These are phyloP conservation scores for Euleptes europaea DNA, from an alignment of 2,113 vertebrate species.

Conservation along the genomic window DNA sequence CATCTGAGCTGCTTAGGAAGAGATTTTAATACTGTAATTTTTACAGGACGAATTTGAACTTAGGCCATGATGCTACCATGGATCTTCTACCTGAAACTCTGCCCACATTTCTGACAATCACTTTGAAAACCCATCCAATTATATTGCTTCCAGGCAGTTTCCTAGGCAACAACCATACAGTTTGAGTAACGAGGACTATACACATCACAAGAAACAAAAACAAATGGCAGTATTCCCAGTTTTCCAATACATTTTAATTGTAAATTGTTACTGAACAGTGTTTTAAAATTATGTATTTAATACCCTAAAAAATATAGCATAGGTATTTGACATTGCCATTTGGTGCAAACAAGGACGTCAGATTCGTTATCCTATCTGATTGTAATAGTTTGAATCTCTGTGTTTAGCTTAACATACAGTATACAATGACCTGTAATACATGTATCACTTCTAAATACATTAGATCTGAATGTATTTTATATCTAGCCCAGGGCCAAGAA, in stretches of 20 bases:
- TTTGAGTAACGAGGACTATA: background rate
- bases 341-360: background rate
- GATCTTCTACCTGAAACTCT: background rate
- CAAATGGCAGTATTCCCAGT: background rate
- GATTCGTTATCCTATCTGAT: background rate
- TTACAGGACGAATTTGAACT: slow-evolving; percentile 17
- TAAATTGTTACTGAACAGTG: background rate
- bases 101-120: slow-evolving; percentile 19
- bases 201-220: background rate
- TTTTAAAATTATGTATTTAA: background rate
- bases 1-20: background rate
- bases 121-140: slow-evolving; percentile 21
- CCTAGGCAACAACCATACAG: slow-evolving; percentile 29
- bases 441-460: background rate
- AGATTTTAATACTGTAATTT: background rate
- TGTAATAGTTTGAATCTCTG: background rate
- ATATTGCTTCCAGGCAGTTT: slow-evolving; percentile 19
- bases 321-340: background rate
- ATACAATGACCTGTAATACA: background rate
- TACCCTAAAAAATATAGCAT: rapidly evolving
- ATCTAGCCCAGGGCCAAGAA: no score
- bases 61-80: rapidly evolving
- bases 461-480: no score
- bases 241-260: background rate
- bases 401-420: background rate